Evolutionary conservation across 2,113 vertebrate species (phyloP).

Genomic region (Boleophthalmus pectinirostris): DNA sequence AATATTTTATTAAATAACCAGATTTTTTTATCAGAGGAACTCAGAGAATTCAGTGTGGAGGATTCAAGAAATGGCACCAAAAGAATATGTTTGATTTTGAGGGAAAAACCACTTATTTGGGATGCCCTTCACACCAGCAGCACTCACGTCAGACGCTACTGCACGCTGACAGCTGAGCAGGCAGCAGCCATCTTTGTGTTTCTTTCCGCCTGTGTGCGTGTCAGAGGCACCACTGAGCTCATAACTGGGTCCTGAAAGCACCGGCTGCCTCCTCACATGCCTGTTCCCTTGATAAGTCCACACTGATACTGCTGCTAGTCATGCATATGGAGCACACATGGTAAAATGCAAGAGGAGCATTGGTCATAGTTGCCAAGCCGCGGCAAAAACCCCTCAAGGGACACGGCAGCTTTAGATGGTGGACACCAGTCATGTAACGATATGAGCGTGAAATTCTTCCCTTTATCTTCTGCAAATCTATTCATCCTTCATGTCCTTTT

Average conservation of each 20-base stretch:
- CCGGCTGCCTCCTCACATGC: constrained; percentile 60
- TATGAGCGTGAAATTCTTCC: constrained; percentile 63
- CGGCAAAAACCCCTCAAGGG: constrained; percentile 48
- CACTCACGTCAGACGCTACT: constrained; percentile 54
- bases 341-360: constrained; percentile 38
- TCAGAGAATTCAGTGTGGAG: constrained; percentile 6
- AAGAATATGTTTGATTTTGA: constrained; percentile 29
- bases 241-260: constrained; percentile 53
- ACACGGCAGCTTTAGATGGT: constrained; percentile 56
- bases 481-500: constrained; percentile 38
- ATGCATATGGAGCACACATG: constrained; percentile 36
- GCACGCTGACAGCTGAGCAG: constrained; percentile 44
- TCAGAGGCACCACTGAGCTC: constrained; percentile 53
- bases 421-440: constrained; percentile 66
- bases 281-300: constrained; percentile 42
- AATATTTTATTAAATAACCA: constrained; percentile 51
- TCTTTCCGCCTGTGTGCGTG: constrained; percentile 45
- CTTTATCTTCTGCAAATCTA: constrained; percentile 46
- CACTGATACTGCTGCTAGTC: neutral
- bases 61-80: constrained; percentile 22
- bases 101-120: constrained; percentile 26
- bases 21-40: constrained; percentile 46
- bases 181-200: constrained; percentile 71
- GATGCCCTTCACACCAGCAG: constrained; percentile 54
- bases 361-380: constrained; percentile 23